These are phyloP conservation scores for Noctua pronuba DNA, from an alignment of 2,888 invertebrate genomes.

Conservation along the genomic window DNA sequence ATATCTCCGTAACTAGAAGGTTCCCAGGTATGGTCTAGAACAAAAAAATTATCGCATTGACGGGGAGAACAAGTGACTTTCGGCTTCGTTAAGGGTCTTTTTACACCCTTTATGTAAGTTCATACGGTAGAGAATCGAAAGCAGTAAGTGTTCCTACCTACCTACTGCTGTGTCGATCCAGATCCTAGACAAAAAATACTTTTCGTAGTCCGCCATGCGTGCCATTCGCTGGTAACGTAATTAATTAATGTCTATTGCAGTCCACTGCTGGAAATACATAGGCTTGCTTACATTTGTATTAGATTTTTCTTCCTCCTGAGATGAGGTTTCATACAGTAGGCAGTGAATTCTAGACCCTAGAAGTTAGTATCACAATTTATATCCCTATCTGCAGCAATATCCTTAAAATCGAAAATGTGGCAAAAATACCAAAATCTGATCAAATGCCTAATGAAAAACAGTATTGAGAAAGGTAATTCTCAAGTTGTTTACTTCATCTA, in stretches of 20 bases:
- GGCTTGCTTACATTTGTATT: not conserved
- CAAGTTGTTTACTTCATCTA: not conserved
- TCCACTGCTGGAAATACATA: conserved; percentile 8
- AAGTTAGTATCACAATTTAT: not conserved
- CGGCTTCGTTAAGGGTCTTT: no score
- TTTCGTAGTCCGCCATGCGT: not conserved
- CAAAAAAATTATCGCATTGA: no score
- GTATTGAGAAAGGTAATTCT: not conserved
- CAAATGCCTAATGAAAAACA: not conserved
- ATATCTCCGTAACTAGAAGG: no score
- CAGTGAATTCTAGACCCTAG: not conserved
- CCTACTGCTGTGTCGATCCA: not conserved
- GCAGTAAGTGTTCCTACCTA: not conserved
- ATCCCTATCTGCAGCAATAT: not conserved
- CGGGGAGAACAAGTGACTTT: no score
- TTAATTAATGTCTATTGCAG: not conserved
- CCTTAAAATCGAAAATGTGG: not conserved
- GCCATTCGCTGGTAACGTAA: not conserved
- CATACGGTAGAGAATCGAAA: not conserved
- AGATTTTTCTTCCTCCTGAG: not conserved
- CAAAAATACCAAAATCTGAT: not conserved
- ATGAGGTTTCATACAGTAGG: not conserved
- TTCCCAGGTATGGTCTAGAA: no score
- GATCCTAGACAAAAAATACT: not conserved
- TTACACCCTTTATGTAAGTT: not conserved